phyloP scores from a whole-genome alignment of 30 jellyfish, hydroid and myxozoan genomes.

The Turritopsis rubra region DNA sequence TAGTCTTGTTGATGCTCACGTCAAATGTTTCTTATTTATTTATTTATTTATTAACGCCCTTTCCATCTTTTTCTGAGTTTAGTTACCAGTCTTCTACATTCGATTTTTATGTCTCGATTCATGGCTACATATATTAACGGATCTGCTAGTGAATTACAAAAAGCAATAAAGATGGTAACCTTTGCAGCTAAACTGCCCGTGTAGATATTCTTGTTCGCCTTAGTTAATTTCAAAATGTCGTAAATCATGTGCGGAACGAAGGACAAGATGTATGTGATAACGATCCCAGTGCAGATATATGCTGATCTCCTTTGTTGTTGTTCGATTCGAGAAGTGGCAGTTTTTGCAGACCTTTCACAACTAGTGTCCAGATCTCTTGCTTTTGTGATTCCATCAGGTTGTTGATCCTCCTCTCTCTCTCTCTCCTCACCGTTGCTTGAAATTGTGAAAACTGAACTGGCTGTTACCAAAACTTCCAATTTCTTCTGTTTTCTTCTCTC shows the following conservation, averaged over 20 bases:
- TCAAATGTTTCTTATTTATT: neutral
- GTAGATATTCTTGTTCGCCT: neutral
- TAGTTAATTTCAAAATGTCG: neutral
- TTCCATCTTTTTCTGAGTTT: neutral
- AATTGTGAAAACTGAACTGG: neutral
- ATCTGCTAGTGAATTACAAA: slow-evolving; percentile 5
- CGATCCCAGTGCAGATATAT: slow-evolving; percentile 1
- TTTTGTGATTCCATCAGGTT: neutral
- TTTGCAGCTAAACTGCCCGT: slow-evolving; percentile 3
- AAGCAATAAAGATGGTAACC: slow-evolving; percentile 11
- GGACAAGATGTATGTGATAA: neutral
- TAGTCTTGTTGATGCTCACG: neutral
- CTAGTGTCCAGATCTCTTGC: neutral
- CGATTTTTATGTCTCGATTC: neutral
- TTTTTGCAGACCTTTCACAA: too few species aligned
- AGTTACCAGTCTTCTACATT: neutral
- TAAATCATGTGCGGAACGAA: neutral
- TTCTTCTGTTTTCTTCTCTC: neutral
- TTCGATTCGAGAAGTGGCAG: neutral
- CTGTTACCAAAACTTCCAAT: neutral
- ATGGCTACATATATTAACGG: neutral
- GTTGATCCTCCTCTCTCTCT: neutral
- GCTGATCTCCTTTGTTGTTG: neutral
- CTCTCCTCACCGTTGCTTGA: neutral
- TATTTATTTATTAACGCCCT: too few species aligned